phyloP scores from a whole-genome alignment of 2,113 vertebrate species.

The Empidonax alnorum region DNA sequence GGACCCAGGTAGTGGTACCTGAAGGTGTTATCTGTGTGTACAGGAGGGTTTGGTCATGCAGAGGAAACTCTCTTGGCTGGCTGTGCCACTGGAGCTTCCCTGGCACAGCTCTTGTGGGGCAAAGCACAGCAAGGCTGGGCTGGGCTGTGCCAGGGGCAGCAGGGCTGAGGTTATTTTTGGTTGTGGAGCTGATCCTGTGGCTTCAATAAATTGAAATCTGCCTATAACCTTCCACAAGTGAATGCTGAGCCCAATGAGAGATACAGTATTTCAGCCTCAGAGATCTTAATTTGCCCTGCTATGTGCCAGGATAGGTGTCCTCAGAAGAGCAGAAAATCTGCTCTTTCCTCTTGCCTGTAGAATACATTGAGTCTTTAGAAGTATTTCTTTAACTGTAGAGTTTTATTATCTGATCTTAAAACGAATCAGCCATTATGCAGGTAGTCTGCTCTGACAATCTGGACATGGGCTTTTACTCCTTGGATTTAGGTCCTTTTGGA shows the following conservation, averaged over 20 bases:
- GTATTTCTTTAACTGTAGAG: background rate
- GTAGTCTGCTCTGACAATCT: background rate
- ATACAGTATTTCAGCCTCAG: background rate
- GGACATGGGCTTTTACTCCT: background rate
- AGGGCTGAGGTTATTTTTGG: background rate
- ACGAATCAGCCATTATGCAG: background rate
- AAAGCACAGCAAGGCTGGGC: background rate
- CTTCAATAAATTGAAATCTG: background rate
- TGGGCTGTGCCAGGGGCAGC: background rate
- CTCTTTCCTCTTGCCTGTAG: background rate
- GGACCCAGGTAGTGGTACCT: background rate
- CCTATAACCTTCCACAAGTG: background rate
- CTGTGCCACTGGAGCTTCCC: background rate
- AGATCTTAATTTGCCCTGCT: background rate
- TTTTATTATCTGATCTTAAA: background rate
- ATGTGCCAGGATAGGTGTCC: background rate
- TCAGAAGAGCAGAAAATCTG: background rate
- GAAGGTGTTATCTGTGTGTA: background rate
- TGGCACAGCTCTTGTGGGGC: background rate
- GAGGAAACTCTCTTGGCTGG: background rate
- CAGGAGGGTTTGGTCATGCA: fast-evolving
- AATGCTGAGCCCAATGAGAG: background rate
- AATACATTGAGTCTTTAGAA: background rate
- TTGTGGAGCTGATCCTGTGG: background rate
- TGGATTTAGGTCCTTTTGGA: background rate